These are phyloP conservation scores for Lutraria lutraria DNA, from an alignment of 2,888 invertebrate genomes.

Conservation along the genomic window DNA sequence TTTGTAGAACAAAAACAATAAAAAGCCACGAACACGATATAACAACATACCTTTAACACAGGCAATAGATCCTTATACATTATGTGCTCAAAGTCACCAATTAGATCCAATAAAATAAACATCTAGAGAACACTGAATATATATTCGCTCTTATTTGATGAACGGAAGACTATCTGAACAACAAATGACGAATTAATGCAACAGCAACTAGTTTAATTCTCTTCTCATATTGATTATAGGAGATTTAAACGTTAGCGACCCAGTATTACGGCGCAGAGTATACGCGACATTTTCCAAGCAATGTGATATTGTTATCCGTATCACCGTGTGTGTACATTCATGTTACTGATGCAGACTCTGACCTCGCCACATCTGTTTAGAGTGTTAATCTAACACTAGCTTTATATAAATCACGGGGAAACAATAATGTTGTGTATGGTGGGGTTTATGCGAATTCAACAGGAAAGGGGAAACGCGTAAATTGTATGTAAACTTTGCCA, in stretches of 20 bases:
- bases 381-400: background rate
- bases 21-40: too few relatives aligned
- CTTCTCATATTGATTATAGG: constrained; percentile 13
- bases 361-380: background rate
- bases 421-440: too few relatives aligned
- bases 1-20: too few relatives aligned
- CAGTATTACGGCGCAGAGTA: background rate
- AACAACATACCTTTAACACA: background rate
- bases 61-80: background rate
- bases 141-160: background rate
- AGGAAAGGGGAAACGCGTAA: too few relatives aligned
- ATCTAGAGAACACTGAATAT: background rate
- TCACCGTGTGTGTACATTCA: background rate
- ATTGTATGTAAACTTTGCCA: too few relatives aligned
- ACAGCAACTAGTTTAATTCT: background rate
- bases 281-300: constrained; percentile 5
- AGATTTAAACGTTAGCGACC: constrained; percentile 21
- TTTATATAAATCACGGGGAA: background rate
- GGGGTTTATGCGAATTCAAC: too few relatives aligned
- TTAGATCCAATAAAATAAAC: background rate
- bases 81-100: background rate
- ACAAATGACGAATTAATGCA: constrained; percentile 3
- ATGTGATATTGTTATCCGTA: background rate
- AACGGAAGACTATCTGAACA: background rate
- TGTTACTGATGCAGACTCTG: background rate